Evolutionary conservation across 2,797 vertebrate genomes (phyloP), one percentile per base, ranked within the genome.

Genomic region (Danio jaintianensis): DNA sequence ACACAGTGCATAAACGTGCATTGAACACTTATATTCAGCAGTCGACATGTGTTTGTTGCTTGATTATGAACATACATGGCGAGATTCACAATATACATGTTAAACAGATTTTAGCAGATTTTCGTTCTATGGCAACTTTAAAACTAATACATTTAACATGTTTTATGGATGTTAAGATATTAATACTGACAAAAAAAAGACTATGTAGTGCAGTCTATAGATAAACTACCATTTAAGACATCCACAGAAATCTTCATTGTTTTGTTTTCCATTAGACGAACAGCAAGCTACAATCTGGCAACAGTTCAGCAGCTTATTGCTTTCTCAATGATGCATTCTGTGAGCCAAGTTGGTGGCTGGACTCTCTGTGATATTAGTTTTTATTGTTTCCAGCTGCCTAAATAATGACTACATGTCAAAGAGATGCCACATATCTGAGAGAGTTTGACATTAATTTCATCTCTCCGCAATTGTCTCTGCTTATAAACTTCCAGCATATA

Each of bases 351-450:
- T 67, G 67, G 68, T 76, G 63, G 67, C 82, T 74, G 81, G 70
- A 76, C 45, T 78, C 64, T 83, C 73, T 73, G 70, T 75, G 84
- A 82, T 86, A 81, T 85, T 85, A 62, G 69, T 71, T 86, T 86
- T 84, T 84, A 84, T 85, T 82, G 74, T 88, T 85, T 85, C 82
- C 87, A 86, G 82, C 87, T 86, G 80, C 85, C 78, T 82, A 52
- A 81, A 82, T 85, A 62, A 84, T 83, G 78, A 86, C 76, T 83
- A 81, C 79, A 80, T 86, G 83, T 82, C 84, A 82, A 68, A 79
- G 77, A 75, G 85, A 85, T 79, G 83, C 79, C 75, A 70, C 85
- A 83, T 80, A 76, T 82, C 75, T 83, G 68, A 48, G 66, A 72
- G 77, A 81, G 78, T 77, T 84, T 84, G 75, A 88, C 69, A 74